phyloP scores from a whole-genome alignment of 2,888 invertebrate genomes.

The Eupithecia centaureata region DNA sequence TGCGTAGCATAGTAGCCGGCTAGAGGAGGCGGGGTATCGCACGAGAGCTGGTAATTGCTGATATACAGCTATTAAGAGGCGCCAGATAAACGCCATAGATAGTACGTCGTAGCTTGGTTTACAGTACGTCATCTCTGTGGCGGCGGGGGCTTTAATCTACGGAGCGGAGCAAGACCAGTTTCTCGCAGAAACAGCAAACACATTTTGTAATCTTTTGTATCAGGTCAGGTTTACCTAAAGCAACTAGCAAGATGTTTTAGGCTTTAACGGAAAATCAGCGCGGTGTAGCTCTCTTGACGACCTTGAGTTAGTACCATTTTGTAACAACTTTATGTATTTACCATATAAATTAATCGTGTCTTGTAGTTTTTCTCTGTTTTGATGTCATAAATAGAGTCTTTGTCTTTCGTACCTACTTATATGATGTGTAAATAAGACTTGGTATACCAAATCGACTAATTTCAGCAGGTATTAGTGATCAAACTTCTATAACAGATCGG shows the following conservation, averaged over 20 bases:
- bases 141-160: not conserved
- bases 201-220: not conserved
- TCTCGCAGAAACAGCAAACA: not conserved
- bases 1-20: conserved; percentile 63
- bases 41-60: conserved; percentile 80
- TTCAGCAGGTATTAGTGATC: not conserved
- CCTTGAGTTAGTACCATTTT: no score
- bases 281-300: no score
- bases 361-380: no score
- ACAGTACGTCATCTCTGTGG: conserved; percentile 13
- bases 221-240: not conserved
- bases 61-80: conserved; percentile 80
- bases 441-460: not conserved
- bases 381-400: no score
- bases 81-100: conserved; percentile 77
- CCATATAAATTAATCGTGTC: no score
- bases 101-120: conserved; percentile 41
- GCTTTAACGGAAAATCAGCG: no score
- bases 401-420: not conserved
- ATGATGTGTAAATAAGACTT: not conserved
- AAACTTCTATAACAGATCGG: no score
- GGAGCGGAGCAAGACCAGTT: not conserved
- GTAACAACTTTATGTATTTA: no score
- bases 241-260: no score
- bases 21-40: conserved; percentile 62